These are phyloP conservation scores for Gorsachius magnificus DNA, from an alignment of 2,797 vertebrate species.

Conservation along the genomic window DNA sequence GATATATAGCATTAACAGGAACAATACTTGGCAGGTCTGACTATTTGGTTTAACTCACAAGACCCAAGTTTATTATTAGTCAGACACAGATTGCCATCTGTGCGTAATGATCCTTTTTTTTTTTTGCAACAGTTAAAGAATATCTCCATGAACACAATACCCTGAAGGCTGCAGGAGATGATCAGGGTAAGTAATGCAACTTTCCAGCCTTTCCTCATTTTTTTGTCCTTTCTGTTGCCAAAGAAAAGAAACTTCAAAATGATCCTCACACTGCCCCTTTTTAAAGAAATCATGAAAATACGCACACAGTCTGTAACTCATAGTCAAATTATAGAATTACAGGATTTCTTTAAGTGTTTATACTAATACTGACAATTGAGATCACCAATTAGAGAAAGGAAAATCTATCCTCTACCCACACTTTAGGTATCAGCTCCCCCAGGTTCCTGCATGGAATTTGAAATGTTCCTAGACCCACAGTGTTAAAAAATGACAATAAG, in stretches of 20 bases:
- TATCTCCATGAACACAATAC: not conserved
- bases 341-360: conserved; percentile 58
- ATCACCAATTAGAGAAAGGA: conserved; percentile 23
- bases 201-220: not conserved
- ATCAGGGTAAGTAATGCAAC: not conserved
- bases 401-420: conserved; percentile 34
- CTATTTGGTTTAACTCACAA: not conserved
- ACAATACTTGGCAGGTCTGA: not conserved
- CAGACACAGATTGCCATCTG: not conserved
- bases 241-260: not conserved
- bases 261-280: not conserved
- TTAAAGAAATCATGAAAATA: not conserved
- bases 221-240: not conserved
- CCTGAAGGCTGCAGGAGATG: not conserved
- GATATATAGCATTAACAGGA: not conserved
- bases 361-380: not conserved
- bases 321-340: conserved; percentile 29
- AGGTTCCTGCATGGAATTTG: not conserved
- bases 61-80: not conserved
- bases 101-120: not conserved
- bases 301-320: not conserved
- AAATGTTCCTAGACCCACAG: not conserved
- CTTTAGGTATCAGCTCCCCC: not conserved
- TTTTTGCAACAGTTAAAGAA: not conserved
- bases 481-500: not conserved